These are phyloP conservation scores for Leptodactylus fallax DNA, from an alignment of 2,797 vertebrate species.

Conservation along the genomic window DNA sequence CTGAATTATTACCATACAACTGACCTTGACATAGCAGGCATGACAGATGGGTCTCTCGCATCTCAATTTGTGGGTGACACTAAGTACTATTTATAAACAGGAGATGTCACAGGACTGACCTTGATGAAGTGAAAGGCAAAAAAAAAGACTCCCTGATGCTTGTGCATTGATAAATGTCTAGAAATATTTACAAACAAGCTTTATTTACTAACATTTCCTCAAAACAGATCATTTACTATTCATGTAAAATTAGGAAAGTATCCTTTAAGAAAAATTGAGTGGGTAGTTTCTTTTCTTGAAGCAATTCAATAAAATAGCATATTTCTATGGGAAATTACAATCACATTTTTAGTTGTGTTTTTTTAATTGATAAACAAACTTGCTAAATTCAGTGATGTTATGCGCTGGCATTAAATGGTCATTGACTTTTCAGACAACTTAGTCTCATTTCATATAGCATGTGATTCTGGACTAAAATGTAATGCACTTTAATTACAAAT, in stretches of 20 bases:
- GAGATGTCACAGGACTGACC: slow-evolving; percentile 9
- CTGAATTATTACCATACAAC: not conserved
- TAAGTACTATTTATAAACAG: slow-evolving; percentile 36
- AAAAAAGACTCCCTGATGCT: not conserved
- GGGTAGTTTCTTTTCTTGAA: too few relatives aligned
- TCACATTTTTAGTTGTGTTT: too few relatives aligned
- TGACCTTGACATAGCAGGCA: slow-evolving; percentile 22
- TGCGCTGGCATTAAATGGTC: too few relatives aligned
- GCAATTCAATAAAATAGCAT: too few relatives aligned
- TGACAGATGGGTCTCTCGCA: slow-evolving; percentile 14
- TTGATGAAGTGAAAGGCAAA: slow-evolving; percentile 23
- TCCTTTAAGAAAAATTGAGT: too few relatives aligned
- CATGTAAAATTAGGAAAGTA: not conserved
- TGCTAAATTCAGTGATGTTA: too few relatives aligned
- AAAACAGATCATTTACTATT: not conserved
- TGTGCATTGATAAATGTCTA: not conserved
- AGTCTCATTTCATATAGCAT: too few relatives aligned
- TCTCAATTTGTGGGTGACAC: slow-evolving; percentile 16
- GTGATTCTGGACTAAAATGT: too few relatives aligned
- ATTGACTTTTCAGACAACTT: too few relatives aligned
- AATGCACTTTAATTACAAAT: too few relatives aligned
- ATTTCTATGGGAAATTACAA: not conserved
- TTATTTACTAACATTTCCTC: not conserved
- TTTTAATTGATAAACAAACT: too few relatives aligned
- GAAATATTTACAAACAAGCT: not conserved